Evolutionary conservation across 2,113 vertebrate genomes (phyloP).

Genomic region (Alligator sinensis): DNA sequence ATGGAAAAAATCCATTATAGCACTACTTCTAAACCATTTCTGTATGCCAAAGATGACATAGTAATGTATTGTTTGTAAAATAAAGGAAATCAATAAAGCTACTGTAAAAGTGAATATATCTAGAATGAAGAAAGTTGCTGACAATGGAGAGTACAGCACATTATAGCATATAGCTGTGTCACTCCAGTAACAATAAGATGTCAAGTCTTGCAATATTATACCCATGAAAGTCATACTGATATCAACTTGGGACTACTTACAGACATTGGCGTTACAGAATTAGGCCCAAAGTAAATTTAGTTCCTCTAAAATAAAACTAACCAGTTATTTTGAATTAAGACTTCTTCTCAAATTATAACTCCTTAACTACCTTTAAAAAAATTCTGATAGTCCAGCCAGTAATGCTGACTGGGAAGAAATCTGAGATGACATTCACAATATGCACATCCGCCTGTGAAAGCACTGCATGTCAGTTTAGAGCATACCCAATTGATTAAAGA

Average conservation of each 20-base stretch:
- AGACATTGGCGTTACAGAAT: not conserved
- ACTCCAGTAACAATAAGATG: not conserved
- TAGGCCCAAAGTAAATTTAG: not conserved
- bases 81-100: not conserved
- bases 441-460: not conserved
- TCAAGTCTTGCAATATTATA: not conserved
- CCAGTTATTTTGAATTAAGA: not conserved
- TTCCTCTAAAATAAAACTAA: not conserved
- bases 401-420: not conserved
- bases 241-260: rapidly evolving
- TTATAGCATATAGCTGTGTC: not conserved
- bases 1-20: not conserved
- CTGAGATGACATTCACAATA: not conserved
- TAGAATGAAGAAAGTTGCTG: not conserved
- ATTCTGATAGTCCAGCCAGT: not conserved
- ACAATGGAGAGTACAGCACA: not conserved
- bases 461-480: not conserved
- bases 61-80: not conserved
- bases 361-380: not conserved
- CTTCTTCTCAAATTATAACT: not conserved
- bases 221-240: not conserved
- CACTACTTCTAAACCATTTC: not conserved
- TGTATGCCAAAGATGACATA: not conserved
- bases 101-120: not conserved
- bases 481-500: not conserved